Base-by-base conservation (phyloP, 2,797 vertebrate species). In the Gorsachius magnificus region DNA sequence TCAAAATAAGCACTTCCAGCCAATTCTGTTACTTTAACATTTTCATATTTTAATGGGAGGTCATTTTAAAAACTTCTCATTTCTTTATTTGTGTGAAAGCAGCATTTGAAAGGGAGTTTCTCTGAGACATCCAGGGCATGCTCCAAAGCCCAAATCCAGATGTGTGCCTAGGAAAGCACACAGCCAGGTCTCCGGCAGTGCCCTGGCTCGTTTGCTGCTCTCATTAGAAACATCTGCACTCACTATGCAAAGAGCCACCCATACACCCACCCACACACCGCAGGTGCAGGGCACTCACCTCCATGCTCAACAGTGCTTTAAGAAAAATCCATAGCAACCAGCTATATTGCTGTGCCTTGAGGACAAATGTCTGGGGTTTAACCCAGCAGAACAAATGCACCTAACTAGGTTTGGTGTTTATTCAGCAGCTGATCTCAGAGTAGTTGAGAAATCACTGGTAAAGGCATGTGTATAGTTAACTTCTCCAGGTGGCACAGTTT, bases 251-350 rank as follows among this genome's bases (percentile, higher is more conserved):
- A 2, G 33, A 65, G 33, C 45, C 82, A 87, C 16, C 22, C 68
- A 4, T 24, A 35, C 71, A 69, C 58, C 57, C 54, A n/a, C 63
- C 28, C 60, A 22, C 11, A 9, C 61, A 16, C 24, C 51, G 3
- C 77, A 35, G 61, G 45, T 50, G 48, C 61, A 20, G 89, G 85
- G 53, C 76, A 33, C 69, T 63, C 80, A 57, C 6, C 74, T 48
- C 41, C 21, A 1, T 9, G 0, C 21, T 4, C 2, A 51, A 3
- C 9, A 29, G 31, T 6, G 5, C 57, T 33, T 33, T 15, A 12
- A 56, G 72, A 20, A 68, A 26, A 51, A 71, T 50, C 69, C n/a
- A 9, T 31, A 60, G 36, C 50, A 90, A 65, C 22, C 64, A 24
- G 13, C 38, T 29, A 9, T 4, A 22, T 6, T 7, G n/a, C 38